Conservation (phyloP, 2,113 vertebrate species). For the Sinocyclocheilus rhinocerous region DNA sequence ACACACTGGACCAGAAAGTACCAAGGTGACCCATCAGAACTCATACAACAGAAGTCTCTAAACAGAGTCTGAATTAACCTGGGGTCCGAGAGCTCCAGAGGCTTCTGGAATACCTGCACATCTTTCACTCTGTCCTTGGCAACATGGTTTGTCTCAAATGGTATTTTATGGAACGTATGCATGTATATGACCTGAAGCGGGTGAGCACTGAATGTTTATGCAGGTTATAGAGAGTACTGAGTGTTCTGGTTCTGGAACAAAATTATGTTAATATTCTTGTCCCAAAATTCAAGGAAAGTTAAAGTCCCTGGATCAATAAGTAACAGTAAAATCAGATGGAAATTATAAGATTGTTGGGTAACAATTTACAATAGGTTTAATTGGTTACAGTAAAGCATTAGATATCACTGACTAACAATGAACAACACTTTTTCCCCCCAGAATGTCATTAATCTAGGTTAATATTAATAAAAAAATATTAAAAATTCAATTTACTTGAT, state of each 20-base stretch:
- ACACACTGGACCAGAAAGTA: conserved; percentile 10
- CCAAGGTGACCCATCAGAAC: conserved; percentile 36
- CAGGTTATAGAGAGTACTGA: background rate
- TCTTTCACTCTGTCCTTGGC: conserved; percentile 11
- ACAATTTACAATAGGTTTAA: background rate
- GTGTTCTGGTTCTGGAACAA: background rate
- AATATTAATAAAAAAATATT: too few species aligned
- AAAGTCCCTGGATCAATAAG: background rate
- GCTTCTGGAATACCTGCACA: background rate
- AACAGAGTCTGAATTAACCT: conserved; percentile 9
- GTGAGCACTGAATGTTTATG: background rate
- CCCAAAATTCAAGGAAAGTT: too few species aligned
- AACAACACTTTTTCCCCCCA: background rate
- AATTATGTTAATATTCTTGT: background rate
- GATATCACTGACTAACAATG: background rate
- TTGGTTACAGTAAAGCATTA: too few species aligned
- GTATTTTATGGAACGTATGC: conserved; percentile 1
- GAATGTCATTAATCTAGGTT: background rate
- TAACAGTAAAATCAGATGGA: background rate
- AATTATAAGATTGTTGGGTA: background rate
- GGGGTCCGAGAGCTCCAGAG: background rate
- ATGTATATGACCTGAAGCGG: conserved; percentile 3
- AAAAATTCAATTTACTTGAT: too few species aligned
- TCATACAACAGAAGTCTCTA: background rate
- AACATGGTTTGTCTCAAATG: background rate